Evolutionary conservation across 1,140 invertebrate species (phyloP).

Genomic region (Augochlora pura): DNA sequence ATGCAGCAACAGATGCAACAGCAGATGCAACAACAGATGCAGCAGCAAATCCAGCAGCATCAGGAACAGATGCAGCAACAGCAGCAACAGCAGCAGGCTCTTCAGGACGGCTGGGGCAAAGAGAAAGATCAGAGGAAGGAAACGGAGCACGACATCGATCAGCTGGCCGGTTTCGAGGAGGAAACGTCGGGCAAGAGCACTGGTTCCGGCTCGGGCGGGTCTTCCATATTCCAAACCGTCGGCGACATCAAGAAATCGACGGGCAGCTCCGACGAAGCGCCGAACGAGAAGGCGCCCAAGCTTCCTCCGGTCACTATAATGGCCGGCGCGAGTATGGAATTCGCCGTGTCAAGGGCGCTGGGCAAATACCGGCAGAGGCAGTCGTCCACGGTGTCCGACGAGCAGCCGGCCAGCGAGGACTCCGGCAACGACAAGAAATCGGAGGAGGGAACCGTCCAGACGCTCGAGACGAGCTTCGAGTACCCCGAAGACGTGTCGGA

Average conservation of each 20-base stretch:
- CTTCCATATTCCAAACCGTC: conserved; percentile 86
- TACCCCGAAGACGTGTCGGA: conserved; percentile 72
- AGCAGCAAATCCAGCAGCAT: no score
- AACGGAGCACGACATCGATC: conserved; percentile 80
- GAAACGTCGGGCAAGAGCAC: conserved; percentile 82
- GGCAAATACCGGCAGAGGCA: conserved; percentile 90
- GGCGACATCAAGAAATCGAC: conserved; percentile 86
- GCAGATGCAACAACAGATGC: no score
- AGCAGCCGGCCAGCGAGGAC: conserved; percentile 81
- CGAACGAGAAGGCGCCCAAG: conserved; percentile 81
- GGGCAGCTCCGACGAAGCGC: conserved; percentile 75
- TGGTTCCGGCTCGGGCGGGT: conserved; percentile 82
- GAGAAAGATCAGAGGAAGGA: conserved; percentile 69
- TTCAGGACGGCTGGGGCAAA: conserved; percentile 72
- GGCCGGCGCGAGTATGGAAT: conserved; percentile 87
- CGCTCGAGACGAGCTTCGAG: conserved; percentile 69
- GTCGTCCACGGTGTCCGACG: conserved; percentile 85
- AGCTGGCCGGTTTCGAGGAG: conserved; percentile 81
- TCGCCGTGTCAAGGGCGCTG: conserved; percentile 90
- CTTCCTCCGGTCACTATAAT: conserved; percentile 80
- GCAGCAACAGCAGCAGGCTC: conserved; percentile 55
- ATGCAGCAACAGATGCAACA: no score
- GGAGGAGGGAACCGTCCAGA: conserved; percentile 60
- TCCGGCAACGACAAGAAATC: conserved; percentile 77
- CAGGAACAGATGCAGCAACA: conserved; percentile 12